phyloP scores from a whole-genome alignment of 2,113 vertebrate genomes.

The Sebastes schlegelii region DNA sequence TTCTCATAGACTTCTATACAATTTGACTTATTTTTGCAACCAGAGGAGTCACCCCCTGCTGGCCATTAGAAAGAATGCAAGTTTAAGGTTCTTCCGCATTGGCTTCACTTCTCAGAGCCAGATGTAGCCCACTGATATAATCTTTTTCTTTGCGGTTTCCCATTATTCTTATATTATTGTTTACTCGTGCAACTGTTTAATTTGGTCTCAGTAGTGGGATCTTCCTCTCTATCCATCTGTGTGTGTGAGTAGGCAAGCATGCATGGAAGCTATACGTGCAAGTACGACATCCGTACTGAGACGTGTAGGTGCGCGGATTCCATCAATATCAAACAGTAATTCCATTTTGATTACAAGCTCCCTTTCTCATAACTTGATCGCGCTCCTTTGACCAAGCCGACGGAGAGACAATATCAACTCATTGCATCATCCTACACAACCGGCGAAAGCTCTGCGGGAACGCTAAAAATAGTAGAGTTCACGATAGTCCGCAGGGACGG shows the following conservation, averaged over 20 bases:
- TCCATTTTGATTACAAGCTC: constrained; percentile 70
- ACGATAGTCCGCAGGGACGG: constrained; percentile 24
- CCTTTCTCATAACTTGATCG: constrained; percentile 53
- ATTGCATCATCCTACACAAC: constrained; percentile 40
- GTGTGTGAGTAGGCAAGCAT: background rate
- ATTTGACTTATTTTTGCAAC: too few relatives aligned
- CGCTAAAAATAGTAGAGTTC: constrained; percentile 53
- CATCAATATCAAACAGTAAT: constrained; percentile 64
- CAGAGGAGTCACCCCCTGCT: too few relatives aligned
- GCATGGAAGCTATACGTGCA: constrained; percentile 5
- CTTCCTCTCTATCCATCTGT: background rate
- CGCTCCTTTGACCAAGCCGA: constrained; percentile 38
- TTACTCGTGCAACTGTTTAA: constrained; percentile 23
- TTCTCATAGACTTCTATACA: too few relatives aligned
- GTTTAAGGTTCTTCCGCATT: too few relatives aligned
- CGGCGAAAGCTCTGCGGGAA: background rate
- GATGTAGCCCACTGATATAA: too few relatives aligned
- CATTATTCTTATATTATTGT: background rate
- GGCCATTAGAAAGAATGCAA: too few relatives aligned
- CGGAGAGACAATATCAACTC: constrained; percentile 53
- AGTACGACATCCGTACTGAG: background rate
- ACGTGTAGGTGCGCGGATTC: constrained; percentile 29
- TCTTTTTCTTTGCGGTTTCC: background rate
- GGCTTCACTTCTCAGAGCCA: too few relatives aligned
- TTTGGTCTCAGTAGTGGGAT: constrained; percentile 6